These are phyloP conservation scores for Syrphus vitripennis DNA, from an alignment of 2,888 invertebrate genomes.

Conservation along the genomic window DNA sequence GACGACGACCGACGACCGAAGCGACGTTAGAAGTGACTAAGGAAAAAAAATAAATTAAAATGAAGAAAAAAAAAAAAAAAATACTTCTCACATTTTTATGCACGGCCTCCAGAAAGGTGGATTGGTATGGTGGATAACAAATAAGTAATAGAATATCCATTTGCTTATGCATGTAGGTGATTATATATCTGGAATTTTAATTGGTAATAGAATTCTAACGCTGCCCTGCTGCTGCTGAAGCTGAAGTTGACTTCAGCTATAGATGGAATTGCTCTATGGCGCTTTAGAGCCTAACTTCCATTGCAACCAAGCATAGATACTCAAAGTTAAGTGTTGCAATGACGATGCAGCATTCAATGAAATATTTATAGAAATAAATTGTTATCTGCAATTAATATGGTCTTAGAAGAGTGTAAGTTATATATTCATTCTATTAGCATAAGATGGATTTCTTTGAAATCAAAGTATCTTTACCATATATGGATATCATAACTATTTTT, in stretches of 20 bases:
- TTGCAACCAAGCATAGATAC: not conserved
- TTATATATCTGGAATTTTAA: slow-evolving; percentile 65
- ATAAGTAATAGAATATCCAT: slow-evolving; percentile 49
- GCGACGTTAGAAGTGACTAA: slow-evolving; percentile 34
- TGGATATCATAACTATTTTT: not conserved
- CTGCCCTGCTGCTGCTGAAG: slow-evolving; percentile 9
- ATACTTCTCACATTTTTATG: slow-evolving; percentile 40
- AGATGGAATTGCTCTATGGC: not conserved
- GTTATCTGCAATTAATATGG: slow-evolving; percentile 18
- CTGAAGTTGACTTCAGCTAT: not conserved
- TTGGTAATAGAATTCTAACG: slow-evolving; percentile 42
- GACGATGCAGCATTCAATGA: slow-evolving; percentile 1
- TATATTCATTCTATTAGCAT: slow-evolving; percentile 4
- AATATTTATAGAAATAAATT: slow-evolving; percentile 18
- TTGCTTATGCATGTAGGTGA: slow-evolving; percentile 62
- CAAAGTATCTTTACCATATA: slow-evolving; percentile 5
- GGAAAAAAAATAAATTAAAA: slow-evolving; percentile 14
- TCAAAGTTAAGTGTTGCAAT: slow-evolving; percentile 4
- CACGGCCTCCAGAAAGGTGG: slow-evolving; percentile 48
- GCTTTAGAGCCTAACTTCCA: not conserved
- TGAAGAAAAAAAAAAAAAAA: not conserved
- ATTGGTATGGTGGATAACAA: slow-evolving; percentile 25
- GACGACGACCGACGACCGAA: slow-evolving; percentile 2
- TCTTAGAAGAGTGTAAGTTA: not conserved
- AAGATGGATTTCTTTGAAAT: slow-evolving; percentile 22